These are phyloP conservation scores for Brachionus calyciflorus DNA, from an alignment of 1,140 invertebrate genomes.

Conservation along the genomic window DNA sequence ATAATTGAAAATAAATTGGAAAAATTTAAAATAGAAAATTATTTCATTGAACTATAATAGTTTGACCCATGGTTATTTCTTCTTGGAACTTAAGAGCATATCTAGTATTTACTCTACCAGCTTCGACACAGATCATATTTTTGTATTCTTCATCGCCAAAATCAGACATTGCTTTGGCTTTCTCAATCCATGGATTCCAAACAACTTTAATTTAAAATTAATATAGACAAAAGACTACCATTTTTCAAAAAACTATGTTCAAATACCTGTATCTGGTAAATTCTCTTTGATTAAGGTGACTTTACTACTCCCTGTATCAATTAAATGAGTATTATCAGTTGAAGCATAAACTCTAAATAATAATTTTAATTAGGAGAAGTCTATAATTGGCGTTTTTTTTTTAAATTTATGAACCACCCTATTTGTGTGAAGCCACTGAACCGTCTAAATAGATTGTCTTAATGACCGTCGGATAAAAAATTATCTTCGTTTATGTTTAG, in stretches of 20 bases:
- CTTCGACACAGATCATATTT: slow-evolving; percentile 90
- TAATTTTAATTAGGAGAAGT: neutral
- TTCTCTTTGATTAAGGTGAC: slow-evolving; percentile 89
- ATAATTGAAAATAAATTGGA: too few species aligned
- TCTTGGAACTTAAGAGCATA: slow-evolving; percentile 78
- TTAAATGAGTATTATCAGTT: slow-evolving; percentile 83
- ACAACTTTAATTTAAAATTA: slow-evolving; percentile 67
- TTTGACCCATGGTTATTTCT: slow-evolving; percentile 13
- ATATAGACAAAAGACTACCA: slow-evolving; percentile 50
- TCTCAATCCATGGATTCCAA: slow-evolving; percentile 93
- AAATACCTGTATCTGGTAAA: slow-evolving; percentile 78
- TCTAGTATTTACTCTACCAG: slow-evolving; percentile 79
- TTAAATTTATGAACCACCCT: too few species aligned
- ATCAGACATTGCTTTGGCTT: slow-evolving; percentile 83
- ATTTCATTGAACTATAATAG: neutral
- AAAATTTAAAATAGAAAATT: neutral
- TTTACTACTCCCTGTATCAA: slow-evolving; percentile 82
- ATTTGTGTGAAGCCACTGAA: too few species aligned
- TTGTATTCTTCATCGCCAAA: slow-evolving; percentile 91
- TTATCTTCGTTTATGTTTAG: too few species aligned
- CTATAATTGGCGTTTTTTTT: neutral
- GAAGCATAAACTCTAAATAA: slow-evolving; percentile 77
- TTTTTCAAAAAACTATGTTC: too few species aligned
- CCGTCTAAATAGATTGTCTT: too few species aligned
- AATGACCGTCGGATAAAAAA: too few species aligned